Evolutionary conservation across 2,113 vertebrate genomes (phyloP).

Genomic region (Aramus guarauna): DNA sequence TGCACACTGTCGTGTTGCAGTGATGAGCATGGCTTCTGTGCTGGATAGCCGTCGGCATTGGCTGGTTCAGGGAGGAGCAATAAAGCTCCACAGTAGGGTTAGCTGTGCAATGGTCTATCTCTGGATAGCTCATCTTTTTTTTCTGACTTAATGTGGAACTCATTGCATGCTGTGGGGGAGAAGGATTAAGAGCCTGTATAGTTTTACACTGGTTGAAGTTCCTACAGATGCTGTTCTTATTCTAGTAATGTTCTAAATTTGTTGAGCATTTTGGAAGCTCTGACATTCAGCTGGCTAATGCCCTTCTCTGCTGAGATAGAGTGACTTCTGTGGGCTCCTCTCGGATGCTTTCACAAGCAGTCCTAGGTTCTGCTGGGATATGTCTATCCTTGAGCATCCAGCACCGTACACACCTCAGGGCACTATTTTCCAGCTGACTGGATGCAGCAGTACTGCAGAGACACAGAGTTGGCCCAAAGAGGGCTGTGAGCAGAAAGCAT

Average conservation of each 20-base stretch:
- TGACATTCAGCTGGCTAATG: not conserved
- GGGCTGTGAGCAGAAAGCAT: not conserved
- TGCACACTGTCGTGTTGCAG: rapidly evolving
- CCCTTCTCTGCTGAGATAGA: not conserved
- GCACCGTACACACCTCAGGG: not conserved
- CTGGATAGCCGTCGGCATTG: not conserved
- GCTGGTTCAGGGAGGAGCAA: not conserved
- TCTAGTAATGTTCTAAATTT: conserved; percentile 48
- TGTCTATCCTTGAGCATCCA: not conserved
- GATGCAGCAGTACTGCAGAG: not conserved
- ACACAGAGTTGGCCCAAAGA: not conserved
- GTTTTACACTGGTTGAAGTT: conserved; percentile 29
- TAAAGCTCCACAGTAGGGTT: not conserved
- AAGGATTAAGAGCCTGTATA: conserved; percentile 25
- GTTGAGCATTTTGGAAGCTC: conserved; percentile 20
- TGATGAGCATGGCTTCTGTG: not conserved
- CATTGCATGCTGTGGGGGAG: not conserved
- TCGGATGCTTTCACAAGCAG: not conserved
- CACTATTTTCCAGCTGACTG: not conserved
- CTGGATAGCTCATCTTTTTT: not conserved
- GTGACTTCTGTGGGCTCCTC: not conserved
- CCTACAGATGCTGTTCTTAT: conserved; percentile 23
- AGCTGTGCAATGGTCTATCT: not conserved
- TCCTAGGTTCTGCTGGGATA: not conserved
- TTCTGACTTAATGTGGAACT: not conserved